Percentiles rank a stretch among this genome's conserved stretches.
These are phyloP conservation scores for Chamaetylas fuelleborni DNA, from an alignment of 2,113 vertebrate genomes.

Conservation along the genomic window DNA sequence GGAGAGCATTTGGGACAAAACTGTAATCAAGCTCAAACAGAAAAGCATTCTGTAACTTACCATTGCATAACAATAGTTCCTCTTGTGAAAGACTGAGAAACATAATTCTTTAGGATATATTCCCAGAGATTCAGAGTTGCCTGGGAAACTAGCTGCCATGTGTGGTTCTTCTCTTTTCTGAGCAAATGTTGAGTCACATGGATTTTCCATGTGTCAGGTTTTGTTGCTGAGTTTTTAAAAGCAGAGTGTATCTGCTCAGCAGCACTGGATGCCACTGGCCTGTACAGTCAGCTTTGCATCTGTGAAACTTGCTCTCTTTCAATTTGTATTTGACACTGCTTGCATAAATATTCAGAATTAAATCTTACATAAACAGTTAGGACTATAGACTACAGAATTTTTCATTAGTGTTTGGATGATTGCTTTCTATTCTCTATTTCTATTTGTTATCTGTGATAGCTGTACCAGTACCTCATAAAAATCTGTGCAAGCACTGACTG, in stretches of 20 bases:
- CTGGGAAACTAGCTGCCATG: slow-evolving; percentile 32
- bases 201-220: slow-evolving; percentile 16
- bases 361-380: neutral
- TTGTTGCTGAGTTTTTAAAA: slow-evolving; percentile 21
- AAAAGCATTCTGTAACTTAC: neutral
- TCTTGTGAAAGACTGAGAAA: neutral
- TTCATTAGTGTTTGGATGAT: neutral
- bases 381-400: neutral
- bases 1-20: neutral
- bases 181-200: slow-evolving; percentile 26
- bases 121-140: slow-evolving; percentile 15
- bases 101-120: neutral
- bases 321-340: neutral
- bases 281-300: neutral
- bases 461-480: neutral
- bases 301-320: neutral
- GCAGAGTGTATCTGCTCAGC: neutral
- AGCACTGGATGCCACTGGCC: neutral
- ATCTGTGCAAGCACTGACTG: neutral
- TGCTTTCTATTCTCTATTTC: neutral
- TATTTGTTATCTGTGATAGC: neutral
- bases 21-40: neutral
- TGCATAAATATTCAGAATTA: slow-evolving; percentile 5
- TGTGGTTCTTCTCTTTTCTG: slow-evolving; percentile 17
- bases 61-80: neutral